Percentiles rank a stretch among this genome's conserved stretches.
phyloP scores from a whole-genome alignment of 2,888 invertebrate genomes.

The Homarus gammarus region DNA sequence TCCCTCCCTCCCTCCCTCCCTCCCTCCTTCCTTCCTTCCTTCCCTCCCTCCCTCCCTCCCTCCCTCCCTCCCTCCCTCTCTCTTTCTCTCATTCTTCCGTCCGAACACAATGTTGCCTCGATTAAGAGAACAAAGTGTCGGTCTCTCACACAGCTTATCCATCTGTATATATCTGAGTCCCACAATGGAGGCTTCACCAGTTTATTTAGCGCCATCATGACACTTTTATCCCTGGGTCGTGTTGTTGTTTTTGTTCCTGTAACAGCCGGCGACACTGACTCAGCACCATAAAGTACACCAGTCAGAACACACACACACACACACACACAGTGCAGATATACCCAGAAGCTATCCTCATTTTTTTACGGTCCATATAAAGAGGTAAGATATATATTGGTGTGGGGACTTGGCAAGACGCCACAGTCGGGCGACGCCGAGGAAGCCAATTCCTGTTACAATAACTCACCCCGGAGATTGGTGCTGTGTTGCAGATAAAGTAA shows the following conservation, averaged over 20 bases:
- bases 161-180: too few relatives aligned
- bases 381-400: not conserved
- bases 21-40: not conserved
- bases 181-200: too few relatives aligned
- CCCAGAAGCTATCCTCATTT: not conserved
- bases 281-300: not conserved
- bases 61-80: too few relatives aligned
- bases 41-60: too few relatives aligned
- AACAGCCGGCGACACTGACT: not conserved
- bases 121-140: too few relatives aligned
- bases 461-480: not conserved
- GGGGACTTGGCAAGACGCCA: not conserved
- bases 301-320: not conserved
- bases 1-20: conserved; percentile 10
- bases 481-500: not conserved
- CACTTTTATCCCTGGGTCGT: too few relatives aligned
- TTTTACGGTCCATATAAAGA: not conserved
- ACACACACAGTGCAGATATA: not conserved
- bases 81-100: too few relatives aligned
- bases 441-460: not conserved
- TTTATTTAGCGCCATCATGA: too few relatives aligned
- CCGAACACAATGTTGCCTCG: too few relatives aligned
- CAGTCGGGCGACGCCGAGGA: not conserved
- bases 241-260: too few relatives aligned
- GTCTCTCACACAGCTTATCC: too few relatives aligned